Conservation (phyloP, 2,888 invertebrate genomes). For the Scaptomyza flava region DNA sequence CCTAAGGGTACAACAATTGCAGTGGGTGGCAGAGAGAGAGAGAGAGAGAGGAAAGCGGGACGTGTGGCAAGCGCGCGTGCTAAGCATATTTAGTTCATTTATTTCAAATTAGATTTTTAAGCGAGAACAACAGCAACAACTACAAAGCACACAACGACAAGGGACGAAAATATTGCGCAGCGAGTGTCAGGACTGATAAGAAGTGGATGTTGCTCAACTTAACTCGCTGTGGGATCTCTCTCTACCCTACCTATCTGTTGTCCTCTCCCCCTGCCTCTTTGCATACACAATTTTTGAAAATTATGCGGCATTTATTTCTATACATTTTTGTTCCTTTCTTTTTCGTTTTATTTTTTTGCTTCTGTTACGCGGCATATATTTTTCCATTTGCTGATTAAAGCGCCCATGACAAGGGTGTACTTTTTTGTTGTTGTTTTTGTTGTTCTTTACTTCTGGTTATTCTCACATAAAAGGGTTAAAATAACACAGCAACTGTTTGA, state of each 20-base stretch:
- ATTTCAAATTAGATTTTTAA: constrained; percentile 81
- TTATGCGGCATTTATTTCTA: constrained; percentile 64
- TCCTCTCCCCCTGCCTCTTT: constrained; percentile 10
- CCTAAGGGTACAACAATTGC: constrained; percentile 40
- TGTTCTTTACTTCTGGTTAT: constrained; percentile 12
- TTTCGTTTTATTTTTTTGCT: neutral
- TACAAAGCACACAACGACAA: constrained; percentile 21
- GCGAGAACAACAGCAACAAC: constrained; percentile 59
- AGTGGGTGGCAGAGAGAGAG: constrained; percentile 13
- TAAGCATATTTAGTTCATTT: constrained; percentile 83
- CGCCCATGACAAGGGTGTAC: constrained; percentile 60
- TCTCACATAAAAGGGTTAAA: constrained; percentile 61
- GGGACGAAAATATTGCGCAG: constrained; percentile 52
- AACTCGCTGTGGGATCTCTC: neutral
- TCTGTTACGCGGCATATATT: constrained; percentile 50
- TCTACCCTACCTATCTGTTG: too few relatives aligned
- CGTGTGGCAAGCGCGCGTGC: constrained; percentile 65
- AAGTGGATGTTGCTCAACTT: constrained; percentile 14
- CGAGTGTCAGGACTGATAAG: constrained; percentile 49
- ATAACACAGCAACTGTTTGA: constrained; percentile 69
- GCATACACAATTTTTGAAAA: constrained; percentile 63
- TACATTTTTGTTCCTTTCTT: constrained; percentile 12
- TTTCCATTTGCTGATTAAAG: constrained; percentile 76
- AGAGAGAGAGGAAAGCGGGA: neutral
- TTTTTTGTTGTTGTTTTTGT: constrained; percentile 2